phyloP scores from a whole-genome alignment of 1,140 invertebrate genomes.

The Drosophila orosa region DNA sequence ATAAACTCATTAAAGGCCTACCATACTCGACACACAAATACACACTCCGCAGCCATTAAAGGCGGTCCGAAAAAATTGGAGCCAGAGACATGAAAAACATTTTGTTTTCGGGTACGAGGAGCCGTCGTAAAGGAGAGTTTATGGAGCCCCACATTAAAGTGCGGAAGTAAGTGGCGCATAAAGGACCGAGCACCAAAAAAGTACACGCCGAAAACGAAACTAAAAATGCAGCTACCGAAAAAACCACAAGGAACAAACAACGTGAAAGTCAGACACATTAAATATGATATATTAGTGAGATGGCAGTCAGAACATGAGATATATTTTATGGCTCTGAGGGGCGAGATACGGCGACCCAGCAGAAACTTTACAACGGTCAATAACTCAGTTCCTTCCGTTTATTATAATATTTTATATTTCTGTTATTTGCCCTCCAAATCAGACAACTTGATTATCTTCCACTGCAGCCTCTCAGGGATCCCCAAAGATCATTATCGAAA shows the following conservation, averaged over 20 bases:
- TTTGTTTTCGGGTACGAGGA: slow-evolving; percentile 58
- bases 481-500: slow-evolving; percentile 25
- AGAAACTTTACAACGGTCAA: slow-evolving; percentile 36
- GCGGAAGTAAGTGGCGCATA: slow-evolving; percentile 73
- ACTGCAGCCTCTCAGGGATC: background rate
- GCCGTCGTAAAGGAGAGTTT: slow-evolving; percentile 69
- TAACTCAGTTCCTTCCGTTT: slow-evolving; percentile 26
- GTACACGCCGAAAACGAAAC: slow-evolving; percentile 39
- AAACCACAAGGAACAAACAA: slow-evolving; percentile 49
- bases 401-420: slow-evolving; percentile 42
- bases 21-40: slow-evolving; percentile 65
- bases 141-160: slow-evolving; percentile 73
- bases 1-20: slow-evolving; percentile 78
- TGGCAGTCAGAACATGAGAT: slow-evolving; percentile 69
- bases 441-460: slow-evolving; percentile 18
- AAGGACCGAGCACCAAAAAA: slow-evolving; percentile 40
- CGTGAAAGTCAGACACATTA: slow-evolving; percentile 74
- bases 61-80: slow-evolving; percentile 28
- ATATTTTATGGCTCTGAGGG: slow-evolving; percentile 59
- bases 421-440: slow-evolving; percentile 17
- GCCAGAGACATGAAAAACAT: slow-evolving; percentile 44
- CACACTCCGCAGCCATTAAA: slow-evolving; percentile 36
- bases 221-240: slow-evolving; percentile 51
- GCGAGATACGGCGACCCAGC: slow-evolving; percentile 35
- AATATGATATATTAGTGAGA: slow-evolving; percentile 77